These are phyloP conservation scores for Armadillidium nasatum DNA, from an alignment of 1,140 invertebrate species.

Conservation along the genomic window DNA sequence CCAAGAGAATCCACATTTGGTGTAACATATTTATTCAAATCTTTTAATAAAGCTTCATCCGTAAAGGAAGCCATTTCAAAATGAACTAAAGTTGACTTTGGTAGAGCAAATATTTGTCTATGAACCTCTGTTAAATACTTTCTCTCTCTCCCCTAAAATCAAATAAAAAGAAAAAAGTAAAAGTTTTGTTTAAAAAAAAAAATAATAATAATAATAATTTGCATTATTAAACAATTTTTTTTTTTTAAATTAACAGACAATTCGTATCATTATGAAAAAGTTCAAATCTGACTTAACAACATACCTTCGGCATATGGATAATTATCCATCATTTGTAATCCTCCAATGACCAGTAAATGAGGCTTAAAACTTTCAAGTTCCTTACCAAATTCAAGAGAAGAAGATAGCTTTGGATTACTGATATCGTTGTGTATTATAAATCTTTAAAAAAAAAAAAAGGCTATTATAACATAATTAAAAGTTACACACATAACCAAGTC, in stretches of 20 bases:
- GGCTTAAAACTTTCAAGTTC: slow-evolving; percentile 63
- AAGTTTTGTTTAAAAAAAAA: no score
- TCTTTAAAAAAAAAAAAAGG: no score
- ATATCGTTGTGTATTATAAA: slow-evolving; percentile 81
- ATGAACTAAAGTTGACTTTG: slow-evolving; percentile 63
- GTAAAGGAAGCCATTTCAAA: slow-evolving; percentile 86
- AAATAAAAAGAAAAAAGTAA: no score
- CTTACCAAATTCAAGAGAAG: slow-evolving; percentile 65
- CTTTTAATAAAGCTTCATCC: slow-evolving; percentile 62
- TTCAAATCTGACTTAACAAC: neutral
- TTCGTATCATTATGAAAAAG: neutral
- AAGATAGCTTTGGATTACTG: slow-evolving; percentile 70
- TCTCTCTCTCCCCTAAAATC: no score
- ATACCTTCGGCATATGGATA: slow-evolving; percentile 66
- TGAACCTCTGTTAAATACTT: no score
- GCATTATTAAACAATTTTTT: no score
- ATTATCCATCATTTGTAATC: slow-evolving; percentile 86
- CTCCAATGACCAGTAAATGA: slow-evolving; percentile 72
- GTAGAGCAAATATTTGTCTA: slow-evolving; percentile 54
- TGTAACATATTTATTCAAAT: slow-evolving; percentile 64
- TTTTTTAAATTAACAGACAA: no score
- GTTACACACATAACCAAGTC: no score
- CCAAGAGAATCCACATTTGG: slow-evolving; percentile 78
- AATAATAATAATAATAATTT: no score
- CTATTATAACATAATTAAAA: no score